Base-by-base conservation (phyloP, 2,113 vertebrate species). In the Pituophis catenifer region DNA sequence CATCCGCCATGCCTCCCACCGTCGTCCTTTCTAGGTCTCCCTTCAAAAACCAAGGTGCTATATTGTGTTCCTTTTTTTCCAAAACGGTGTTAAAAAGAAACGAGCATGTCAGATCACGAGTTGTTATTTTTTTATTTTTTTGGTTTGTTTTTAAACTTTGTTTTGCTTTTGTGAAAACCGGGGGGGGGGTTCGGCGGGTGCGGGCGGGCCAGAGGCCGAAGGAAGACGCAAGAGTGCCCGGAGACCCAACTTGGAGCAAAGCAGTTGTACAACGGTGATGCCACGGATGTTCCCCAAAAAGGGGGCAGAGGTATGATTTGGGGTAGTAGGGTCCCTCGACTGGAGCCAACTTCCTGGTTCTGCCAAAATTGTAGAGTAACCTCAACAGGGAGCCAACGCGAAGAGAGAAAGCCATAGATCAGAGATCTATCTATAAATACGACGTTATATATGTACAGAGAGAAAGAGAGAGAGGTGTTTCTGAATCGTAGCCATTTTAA, bases 31-130 rank as follows among this genome's bases (percentile, higher is more conserved):
- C 75, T 21, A 19, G 8, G 33, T 81, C 75, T 81, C 75, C 75
- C 33, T 81, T 81, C 75, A 38, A 86, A 85, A 89, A 85, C 89
- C 89, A 94, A 94, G 94, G 94, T 94, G 94, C 94, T 94, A 93
- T 94, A 90, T 91, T 86, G 59, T 90, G 62, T 89, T 38, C 75
- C 38, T 85, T 86, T 91, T 55, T 62, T 57, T 91, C 93, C 93
- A 88, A 91, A 48, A 88, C 24, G 91, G 54, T 93, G 62, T 91
- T 93, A n/a, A 65, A 59, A 65, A 81, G 33, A 81, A 81, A 81
- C 7, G 17, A 85, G 81, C 75, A 90, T 90, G 57, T 91, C 29
- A 90, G 53, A 65, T 23, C 62, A 38, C n/a, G 13, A 17, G 89
- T 87, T 86, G 29, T 59, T 59, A 26, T 62, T 58, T 58, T 2